Percentiles rank a stretch among this genome's conserved stretches.
phyloP scores from a whole-genome alignment of 1,140 invertebrate species.

The Spodoptera frugiperda region DNA sequence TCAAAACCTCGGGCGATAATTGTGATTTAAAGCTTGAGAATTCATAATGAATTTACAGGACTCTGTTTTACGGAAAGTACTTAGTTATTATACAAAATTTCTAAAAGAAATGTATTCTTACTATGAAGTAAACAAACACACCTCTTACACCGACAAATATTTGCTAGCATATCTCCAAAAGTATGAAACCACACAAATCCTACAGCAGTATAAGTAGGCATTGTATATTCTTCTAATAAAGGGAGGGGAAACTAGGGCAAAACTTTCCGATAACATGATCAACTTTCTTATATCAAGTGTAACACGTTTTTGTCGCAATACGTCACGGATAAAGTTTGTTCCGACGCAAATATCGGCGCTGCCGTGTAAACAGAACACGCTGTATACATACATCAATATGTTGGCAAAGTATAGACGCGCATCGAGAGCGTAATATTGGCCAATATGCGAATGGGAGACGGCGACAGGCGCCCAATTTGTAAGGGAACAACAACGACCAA shows the following conservation, averaged over 20 bases:
- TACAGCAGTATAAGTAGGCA: constrained; percentile 14
- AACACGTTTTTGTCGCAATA: constrained; percentile 43
- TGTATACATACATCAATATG: constrained; percentile 49
- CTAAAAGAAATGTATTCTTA: too few species aligned
- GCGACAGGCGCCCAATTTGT: constrained; percentile 69
- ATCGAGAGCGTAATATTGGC: constrained; percentile 61
- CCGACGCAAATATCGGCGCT: constrained; percentile 42
- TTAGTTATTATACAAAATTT: too few species aligned
- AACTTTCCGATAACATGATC: constrained; percentile 47
- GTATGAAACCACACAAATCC: not conserved
- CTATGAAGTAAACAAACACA: not conserved
- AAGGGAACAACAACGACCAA: constrained; percentile 55
- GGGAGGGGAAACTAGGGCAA: constrained; percentile 38
- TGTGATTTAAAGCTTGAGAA: too few species aligned
- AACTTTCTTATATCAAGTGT: constrained; percentile 46
- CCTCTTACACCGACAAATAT: not conserved
- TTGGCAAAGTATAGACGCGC: constrained; percentile 45
- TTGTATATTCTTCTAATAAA: constrained; percentile 40
- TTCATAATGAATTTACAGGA: too few species aligned
- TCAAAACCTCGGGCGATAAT: too few species aligned
- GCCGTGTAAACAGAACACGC: constrained; percentile 42
- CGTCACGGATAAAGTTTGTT: constrained; percentile 38
- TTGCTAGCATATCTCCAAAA: not conserved
- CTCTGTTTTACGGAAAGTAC: too few species aligned
- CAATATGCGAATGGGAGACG: constrained; percentile 63